Percentiles rank a stretch among this genome's conserved stretches.
Evolutionary conservation across 2,888 invertebrate genomes (phyloP).

Genomic region (Lysandra bellargus): DNA sequence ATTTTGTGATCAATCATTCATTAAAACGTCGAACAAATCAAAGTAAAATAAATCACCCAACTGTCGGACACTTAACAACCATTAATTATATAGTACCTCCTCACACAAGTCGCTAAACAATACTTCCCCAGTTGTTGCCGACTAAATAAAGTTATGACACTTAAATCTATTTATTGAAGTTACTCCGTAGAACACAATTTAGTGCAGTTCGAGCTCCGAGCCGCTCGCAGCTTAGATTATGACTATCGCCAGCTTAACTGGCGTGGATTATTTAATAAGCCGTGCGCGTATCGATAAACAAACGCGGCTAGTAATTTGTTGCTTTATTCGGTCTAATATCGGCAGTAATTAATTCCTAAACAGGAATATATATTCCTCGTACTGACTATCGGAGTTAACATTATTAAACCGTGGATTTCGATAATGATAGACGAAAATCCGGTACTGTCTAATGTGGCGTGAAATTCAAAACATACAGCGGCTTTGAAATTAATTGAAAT

Average conservation of each 20-base stretch:
- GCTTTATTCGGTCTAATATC: constrained; percentile 14
- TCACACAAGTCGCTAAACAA: constrained; percentile 3
- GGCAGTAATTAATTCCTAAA: background rate
- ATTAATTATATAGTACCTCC: background rate
- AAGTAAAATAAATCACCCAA: constrained; percentile 22
- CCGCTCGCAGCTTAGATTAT: background rate
- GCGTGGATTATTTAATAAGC: background rate
- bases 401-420: background rate
- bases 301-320: constrained; percentile 6
- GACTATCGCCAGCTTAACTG: background rate
- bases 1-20: constrained; percentile 12
- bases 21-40: constrained; percentile 12
- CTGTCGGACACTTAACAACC: constrained; percentile 21
- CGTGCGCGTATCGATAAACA: background rate
- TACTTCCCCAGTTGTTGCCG: background rate
- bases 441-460: background rate
- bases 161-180: constrained; percentile 24
- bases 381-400: background rate
- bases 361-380: constrained; percentile 11
- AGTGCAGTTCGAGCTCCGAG: constrained; percentile 13
- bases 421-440: background rate
- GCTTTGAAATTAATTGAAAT: background rate
- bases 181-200: constrained; percentile 1
- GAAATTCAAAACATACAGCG: constrained; percentile 6
- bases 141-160: constrained; percentile 22